phyloP scores from a whole-genome alignment of 1,140 invertebrate genomes.

The Drosophila nannoptera region DNA sequence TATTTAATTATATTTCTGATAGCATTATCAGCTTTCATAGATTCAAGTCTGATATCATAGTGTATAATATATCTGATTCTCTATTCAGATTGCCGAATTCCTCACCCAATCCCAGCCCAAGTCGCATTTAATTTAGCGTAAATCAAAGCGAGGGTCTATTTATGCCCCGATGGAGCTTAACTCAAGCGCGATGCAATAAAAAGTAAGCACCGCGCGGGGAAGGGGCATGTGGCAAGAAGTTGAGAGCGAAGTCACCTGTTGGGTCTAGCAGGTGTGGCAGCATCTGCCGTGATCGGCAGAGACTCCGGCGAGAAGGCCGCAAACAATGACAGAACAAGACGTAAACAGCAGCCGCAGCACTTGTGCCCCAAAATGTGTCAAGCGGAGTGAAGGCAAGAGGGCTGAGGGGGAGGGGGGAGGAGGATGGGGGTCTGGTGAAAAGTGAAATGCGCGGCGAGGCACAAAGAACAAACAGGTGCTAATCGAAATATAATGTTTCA shows the following conservation, averaged over 20 bases:
- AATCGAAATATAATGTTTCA: conserved; percentile 77
- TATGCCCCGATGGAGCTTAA: conserved; percentile 49
- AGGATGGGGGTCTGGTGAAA: conserved; percentile 8
- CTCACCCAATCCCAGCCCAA: too few species aligned
- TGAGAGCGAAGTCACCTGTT: conserved; percentile 52
- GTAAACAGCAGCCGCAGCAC: conserved; percentile 9
- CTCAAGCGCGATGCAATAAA: conserved; percentile 42
- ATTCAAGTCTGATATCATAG: background rate
- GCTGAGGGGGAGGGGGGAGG: background rate
- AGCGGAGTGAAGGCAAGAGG: too few species aligned
- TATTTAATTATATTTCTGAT: too few species aligned
- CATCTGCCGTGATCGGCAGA: conserved; percentile 47
- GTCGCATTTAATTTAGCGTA: conserved; percentile 76
- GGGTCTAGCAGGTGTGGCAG: conserved; percentile 42
- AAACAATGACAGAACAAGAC: conserved; percentile 36
- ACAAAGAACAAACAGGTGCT: conserved; percentile 68
- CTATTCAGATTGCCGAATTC: conserved; percentile 32
- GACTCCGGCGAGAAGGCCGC: conserved; percentile 17
- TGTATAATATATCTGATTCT: conserved; percentile 16
- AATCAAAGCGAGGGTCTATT: conserved; percentile 52
- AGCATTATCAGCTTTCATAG: too few species aligned
- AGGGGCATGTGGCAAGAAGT: background rate
- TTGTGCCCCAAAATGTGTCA: background rate
- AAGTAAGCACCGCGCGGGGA: conserved; percentile 12
- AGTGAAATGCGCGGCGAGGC: conserved; percentile 30